Conservation (phyloP, 1,140 invertebrate genomes). For the Telenomus remus region DNA sequence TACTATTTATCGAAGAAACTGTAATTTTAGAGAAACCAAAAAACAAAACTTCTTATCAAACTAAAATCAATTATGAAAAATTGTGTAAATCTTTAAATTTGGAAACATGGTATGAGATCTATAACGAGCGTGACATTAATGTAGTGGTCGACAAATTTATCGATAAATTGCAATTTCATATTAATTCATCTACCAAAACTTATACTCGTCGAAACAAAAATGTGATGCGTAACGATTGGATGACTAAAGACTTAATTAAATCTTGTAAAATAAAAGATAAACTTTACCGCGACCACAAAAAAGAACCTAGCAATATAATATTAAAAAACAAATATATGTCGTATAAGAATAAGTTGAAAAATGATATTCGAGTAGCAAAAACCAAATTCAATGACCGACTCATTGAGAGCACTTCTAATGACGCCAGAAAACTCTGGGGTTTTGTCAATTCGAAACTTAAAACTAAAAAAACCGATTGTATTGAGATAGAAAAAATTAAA, state of each 20-base stretch:
- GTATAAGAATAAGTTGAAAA: constrained; percentile 17
- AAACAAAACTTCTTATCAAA: too few species aligned
- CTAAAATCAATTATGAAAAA: too few species aligned
- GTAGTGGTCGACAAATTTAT: neutral
- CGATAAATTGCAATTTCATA: neutral
- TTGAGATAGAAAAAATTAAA: neutral
- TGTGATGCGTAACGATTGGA: constrained; percentile 6
- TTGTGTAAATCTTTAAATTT: too few species aligned
- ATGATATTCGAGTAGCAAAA: neutral
- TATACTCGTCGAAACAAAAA: constrained; percentile 2
- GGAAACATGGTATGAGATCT: neutral
- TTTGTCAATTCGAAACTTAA: constrained; percentile 2
- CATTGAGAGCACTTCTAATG: neutral
- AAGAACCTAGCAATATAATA: constrained; percentile 2
- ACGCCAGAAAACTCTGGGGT: constrained; percentile 1
- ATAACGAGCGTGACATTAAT: neutral
- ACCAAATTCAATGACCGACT: neutral
- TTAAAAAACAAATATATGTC: constrained; percentile 4
- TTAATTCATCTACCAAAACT: neutral
- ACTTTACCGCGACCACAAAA: constrained; percentile 8
- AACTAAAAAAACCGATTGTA: constrained; percentile 5
- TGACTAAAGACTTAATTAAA: constrained; percentile 8
- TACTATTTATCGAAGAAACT: too few species aligned
- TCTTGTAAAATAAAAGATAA: constrained; percentile 17
- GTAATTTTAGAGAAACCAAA: too few species aligned